phyloP scores from a whole-genome alignment of 2,888 invertebrate genomes.

The Mimas tiliae region DNA sequence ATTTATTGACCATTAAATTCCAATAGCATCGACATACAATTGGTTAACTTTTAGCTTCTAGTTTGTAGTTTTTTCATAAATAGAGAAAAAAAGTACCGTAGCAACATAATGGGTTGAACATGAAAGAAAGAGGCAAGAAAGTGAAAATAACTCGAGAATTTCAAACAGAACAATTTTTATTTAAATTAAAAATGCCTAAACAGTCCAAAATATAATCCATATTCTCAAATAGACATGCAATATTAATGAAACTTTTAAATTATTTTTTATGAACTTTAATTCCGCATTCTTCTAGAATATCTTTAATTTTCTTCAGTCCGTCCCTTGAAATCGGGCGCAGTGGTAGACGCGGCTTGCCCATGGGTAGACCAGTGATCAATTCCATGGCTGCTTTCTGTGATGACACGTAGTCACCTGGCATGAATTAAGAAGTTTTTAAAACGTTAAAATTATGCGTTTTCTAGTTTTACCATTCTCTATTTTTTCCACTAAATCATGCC shows the following conservation, averaged over 20 bases:
- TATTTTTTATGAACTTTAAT: neutral
- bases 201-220: neutral
- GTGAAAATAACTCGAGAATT: neutral
- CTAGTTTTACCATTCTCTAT: no score
- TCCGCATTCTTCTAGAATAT: neutral
- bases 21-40: no score
- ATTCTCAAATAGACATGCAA: no score
- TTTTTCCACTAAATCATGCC: no score
- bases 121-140: no score
- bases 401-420: neutral
- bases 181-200: neutral
- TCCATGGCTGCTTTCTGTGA: constrained; percentile 1
- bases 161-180: neutral
- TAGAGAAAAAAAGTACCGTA: no score
- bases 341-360: neutral
- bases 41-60: no score
- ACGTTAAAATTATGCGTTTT: no score
- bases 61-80: no score
- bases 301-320: neutral
- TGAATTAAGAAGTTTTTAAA: neutral
- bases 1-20: no score
- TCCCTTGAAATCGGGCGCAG: neutral
- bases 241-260: neutral
- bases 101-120: no score
- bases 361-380: neutral